phyloP scores from a whole-genome alignment of 2,797 vertebrate genomes.

The Sardinella longiceps region DNA sequence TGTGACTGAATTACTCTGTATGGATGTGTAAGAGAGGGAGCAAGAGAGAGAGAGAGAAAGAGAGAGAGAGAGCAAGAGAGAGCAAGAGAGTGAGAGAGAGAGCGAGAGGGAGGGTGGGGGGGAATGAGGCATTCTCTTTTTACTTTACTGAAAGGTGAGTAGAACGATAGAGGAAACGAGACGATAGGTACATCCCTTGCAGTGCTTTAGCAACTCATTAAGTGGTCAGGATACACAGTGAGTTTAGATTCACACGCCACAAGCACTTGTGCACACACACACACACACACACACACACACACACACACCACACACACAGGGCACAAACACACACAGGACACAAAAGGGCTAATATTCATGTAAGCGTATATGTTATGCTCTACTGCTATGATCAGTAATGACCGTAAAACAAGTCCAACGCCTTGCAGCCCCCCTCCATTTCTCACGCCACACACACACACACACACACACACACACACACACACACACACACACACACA shows the following conservation, averaged over 20 bases:
- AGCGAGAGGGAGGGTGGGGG: background rate
- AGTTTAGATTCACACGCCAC: background rate
- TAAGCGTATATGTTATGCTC: background rate
- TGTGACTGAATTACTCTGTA: background rate
- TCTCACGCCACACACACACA: slow-evolving; percentile 22
- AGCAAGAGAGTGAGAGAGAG: background rate
- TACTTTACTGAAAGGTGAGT: slow-evolving; percentile 4
- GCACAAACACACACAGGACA: background rate
- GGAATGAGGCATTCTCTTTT: background rate
- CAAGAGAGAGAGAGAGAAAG: background rate
- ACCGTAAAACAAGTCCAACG: background rate
- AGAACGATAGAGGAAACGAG: background rate
- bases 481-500: no score
- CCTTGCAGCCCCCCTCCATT: background rate
- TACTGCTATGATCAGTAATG: background rate
- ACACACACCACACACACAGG: background rate
- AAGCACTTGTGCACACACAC: background rate
- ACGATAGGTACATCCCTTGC: background rate
- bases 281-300: background rate
- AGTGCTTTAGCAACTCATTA: background rate
- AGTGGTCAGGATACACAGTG: background rate
- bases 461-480: no score
- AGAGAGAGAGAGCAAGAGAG: background rate
- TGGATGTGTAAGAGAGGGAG: background rate
- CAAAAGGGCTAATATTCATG: background rate